Evolutionary conservation across 2,797 vertebrate species (phyloP).

Genomic region (Erethizon dorsatum): DNA sequence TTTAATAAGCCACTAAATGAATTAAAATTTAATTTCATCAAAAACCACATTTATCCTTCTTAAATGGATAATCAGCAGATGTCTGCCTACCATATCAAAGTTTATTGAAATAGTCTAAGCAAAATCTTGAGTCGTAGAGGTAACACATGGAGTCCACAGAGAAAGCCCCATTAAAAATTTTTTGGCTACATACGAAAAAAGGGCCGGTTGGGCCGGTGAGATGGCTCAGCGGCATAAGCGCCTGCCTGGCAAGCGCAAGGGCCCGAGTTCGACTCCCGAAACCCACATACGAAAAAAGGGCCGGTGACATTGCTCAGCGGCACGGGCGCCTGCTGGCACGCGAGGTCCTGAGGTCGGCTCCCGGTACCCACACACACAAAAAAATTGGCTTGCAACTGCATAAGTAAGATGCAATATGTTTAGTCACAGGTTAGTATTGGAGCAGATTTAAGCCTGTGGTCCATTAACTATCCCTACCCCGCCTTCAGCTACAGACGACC

Average conservation of each 20-base stretch:
- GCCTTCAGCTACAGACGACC: not conserved
- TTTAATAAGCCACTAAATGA: not conserved
- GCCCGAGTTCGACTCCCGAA: no score
- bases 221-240: no score
- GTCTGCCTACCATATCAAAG: not conserved
- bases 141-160: not conserved
- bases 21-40: not conserved
- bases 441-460: not conserved
- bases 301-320: no score
- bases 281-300: no score
- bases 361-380: no score
- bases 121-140: not conserved
- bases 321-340: no score
- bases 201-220: no score
- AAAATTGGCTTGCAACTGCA: not conserved
- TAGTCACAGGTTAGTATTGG: not conserved
- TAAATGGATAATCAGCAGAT: not conserved
- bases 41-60: not conserved
- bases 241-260: no score
- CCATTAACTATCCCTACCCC: not conserved
- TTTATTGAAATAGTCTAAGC: not conserved
- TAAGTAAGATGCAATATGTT: not conserved
- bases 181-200: not conserved
- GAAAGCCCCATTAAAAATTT: not conserved
- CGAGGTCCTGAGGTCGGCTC: no score